phyloP scores from a whole-genome alignment of 2,888 invertebrate genomes.

The Drosophila mimica region DNA sequence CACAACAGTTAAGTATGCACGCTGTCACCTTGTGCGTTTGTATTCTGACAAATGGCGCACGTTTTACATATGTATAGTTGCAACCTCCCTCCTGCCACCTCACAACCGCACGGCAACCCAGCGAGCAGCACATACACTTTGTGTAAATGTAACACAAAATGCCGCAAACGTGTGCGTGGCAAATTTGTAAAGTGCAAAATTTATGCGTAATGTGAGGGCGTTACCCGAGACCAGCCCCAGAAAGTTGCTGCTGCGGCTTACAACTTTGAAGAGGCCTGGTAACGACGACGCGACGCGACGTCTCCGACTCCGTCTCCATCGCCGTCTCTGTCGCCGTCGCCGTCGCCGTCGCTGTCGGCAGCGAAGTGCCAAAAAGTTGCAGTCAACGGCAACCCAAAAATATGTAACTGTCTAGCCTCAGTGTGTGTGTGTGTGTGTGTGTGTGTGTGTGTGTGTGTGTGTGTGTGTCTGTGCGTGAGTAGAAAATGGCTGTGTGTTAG shows the following conservation, averaged over 20 bases:
- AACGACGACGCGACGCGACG: constrained; percentile 23
- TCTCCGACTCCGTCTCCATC: constrained; percentile 40
- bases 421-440: constrained; percentile 11
- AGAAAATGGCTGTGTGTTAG: constrained; percentile 17
- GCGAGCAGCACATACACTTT: constrained; percentile 25
- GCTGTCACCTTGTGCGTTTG: constrained; percentile 52
- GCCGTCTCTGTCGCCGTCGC: constrained; percentile 20
- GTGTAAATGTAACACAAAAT: constrained; percentile 77
- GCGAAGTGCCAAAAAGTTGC: constrained; percentile 78
- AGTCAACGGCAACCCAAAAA: constrained; percentile 64
- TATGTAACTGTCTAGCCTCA: constrained; percentile 69
- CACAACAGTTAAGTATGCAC: constrained; percentile 19
- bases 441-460: not conserved
- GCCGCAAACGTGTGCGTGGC: constrained; percentile 81
- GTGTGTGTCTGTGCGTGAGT: constrained; percentile 13
- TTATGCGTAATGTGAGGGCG: constrained; percentile 81
- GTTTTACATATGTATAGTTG: constrained; percentile 71
- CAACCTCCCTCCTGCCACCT: constrained; percentile 1
- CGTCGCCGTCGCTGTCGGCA: constrained; percentile 36
- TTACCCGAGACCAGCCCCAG: constrained; percentile 43
- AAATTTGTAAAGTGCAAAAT: constrained; percentile 82
- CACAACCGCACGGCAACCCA: not conserved
- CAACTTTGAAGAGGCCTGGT: constrained; percentile 72
- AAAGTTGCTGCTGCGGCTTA: constrained; percentile 60
- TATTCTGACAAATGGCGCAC: constrained; percentile 75